These are phyloP conservation scores for Panthera uncia DNA, from an alignment of 2,113 vertebrate species.

Conservation along the genomic window DNA sequence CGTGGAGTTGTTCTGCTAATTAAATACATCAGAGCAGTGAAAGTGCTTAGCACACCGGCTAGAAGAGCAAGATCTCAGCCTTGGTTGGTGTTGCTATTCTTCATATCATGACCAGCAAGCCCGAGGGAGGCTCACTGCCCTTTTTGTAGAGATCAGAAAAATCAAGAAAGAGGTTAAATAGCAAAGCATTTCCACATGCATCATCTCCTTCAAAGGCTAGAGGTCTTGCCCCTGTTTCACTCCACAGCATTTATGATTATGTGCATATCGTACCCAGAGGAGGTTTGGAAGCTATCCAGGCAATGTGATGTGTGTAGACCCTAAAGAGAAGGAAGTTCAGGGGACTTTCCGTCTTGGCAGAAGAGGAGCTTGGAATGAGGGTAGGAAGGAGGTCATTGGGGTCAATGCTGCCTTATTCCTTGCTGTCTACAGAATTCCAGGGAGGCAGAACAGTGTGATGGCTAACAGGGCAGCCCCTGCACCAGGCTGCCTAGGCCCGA, in stretches of 20 bases:
- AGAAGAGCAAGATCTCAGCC: background rate
- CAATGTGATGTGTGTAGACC: background rate
- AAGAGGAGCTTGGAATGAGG: background rate
- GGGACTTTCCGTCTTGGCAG: slow-evolving; percentile 29
- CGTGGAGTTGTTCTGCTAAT: background rate
- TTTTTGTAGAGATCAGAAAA: background rate
- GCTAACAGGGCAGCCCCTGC: background rate
- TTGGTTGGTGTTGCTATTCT: no score
- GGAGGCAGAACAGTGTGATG: no score
- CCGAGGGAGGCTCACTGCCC: background rate
- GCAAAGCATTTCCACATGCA: background rate
- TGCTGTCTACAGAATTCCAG: background rate
- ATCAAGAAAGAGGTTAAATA: background rate
- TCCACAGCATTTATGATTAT: background rate
- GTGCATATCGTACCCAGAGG: background rate
- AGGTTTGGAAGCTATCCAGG: background rate
- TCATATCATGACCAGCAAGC: background rate
- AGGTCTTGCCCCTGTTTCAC: background rate
- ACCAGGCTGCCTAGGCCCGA: background rate
- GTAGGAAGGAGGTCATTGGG: background rate
- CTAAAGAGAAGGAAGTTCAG: background rate
- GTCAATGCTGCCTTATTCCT: background rate
- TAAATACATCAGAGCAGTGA: background rate
- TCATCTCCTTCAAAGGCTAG: background rate
- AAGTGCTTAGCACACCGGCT: background rate